phyloP scores from a whole-genome alignment of 2,797 vertebrate species.

The Myripristis murdjan region DNA sequence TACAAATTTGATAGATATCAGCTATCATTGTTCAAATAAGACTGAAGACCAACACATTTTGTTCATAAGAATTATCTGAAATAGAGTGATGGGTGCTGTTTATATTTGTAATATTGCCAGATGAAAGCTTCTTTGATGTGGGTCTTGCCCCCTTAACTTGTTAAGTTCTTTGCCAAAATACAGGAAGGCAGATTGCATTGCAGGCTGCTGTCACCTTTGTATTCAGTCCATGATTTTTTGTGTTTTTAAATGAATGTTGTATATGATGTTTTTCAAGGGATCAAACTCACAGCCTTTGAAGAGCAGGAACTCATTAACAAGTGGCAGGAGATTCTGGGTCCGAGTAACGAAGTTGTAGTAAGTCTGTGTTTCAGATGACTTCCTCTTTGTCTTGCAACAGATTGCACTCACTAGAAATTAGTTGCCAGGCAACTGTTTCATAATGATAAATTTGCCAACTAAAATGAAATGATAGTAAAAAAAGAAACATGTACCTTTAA shows the following conservation, averaged over 20 bases:
- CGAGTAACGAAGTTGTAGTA: slow-evolving; percentile 93
- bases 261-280: slow-evolving; percentile 63
- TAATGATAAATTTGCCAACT: not conserved
- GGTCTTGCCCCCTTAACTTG: slow-evolving; percentile 1
- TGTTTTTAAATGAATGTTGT: not conserved
- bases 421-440: not conserved
- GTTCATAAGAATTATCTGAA: slow-evolving; percentile 1
- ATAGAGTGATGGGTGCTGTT: slow-evolving; percentile 13
- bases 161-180: slow-evolving; percentile 4
- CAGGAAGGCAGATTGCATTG: not conserved
- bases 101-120: slow-evolving; percentile 13
- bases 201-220: not conserved
- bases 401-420: not conserved
- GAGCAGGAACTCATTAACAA: slow-evolving; percentile 88
- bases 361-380: slow-evolving; percentile 63
- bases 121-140: slow-evolving; percentile 20
- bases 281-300: slow-evolving; percentile 71
- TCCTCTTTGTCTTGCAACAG: slow-evolving; percentile 11
- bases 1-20: slow-evolving; percentile 58
- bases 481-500: not conserved
- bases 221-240: slow-evolving; percentile 21
- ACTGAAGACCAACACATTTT: slow-evolving; percentile 22
- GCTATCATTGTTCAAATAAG: slow-evolving; percentile 54
- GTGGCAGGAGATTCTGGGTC: slow-evolving; percentile 93
- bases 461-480: not conserved